These are phyloP conservation scores for Cephus nigrinus DNA, from an alignment of 2,888 invertebrate genomes.

Conservation along the genomic window DNA sequence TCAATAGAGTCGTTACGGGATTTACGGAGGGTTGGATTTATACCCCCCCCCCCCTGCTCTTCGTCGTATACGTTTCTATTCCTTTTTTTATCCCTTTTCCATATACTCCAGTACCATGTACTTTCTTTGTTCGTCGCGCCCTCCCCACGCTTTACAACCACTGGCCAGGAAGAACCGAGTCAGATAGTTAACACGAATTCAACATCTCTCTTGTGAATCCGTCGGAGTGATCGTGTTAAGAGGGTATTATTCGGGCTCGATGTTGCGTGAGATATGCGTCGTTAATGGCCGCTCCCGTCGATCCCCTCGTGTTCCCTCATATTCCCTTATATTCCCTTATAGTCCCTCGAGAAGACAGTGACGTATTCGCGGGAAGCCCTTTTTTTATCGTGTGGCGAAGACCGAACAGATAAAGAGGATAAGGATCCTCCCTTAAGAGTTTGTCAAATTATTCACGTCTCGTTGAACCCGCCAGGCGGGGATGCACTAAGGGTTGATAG, in stretches of 20 bases:
- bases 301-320: background rate
- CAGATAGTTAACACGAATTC: slow-evolving; percentile 20
- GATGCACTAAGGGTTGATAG: slow-evolving; percentile 10
- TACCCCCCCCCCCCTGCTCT: background rate
- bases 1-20: background rate
- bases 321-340: slow-evolving; percentile 19
- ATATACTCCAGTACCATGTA: background rate
- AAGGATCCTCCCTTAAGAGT: background rate
- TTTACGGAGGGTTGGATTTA: background rate
- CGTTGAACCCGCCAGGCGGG: background rate
- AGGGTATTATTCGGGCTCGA: slow-evolving; percentile 43
- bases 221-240: slow-evolving; percentile 32
- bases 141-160: background rate
- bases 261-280: slow-evolving; percentile 38
- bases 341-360: background rate
- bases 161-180: background rate
- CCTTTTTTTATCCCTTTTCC: background rate
- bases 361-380: background rate
- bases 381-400: background rate
- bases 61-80: background rate
- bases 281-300: slow-evolving; percentile 25
- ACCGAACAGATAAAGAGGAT: background rate
- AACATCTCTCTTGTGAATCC: slow-evolving; percentile 16
- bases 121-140: background rate
- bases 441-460: background rate